phyloP scores from a whole-genome alignment of 2,888 invertebrate genomes.

The Liopterus haemorrhoidalis region DNA sequence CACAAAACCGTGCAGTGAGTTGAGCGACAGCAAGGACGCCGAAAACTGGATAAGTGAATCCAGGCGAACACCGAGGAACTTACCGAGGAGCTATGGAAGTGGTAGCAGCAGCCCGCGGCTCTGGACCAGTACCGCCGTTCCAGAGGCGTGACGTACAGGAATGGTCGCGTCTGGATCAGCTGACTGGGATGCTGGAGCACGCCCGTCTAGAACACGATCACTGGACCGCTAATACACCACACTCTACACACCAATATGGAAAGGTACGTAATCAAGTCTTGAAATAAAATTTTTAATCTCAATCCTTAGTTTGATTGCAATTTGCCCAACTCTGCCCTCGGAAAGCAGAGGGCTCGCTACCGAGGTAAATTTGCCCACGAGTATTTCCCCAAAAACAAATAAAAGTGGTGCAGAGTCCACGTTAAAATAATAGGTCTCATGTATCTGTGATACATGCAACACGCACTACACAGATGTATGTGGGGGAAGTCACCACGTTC shows the following conservation, averaged over 20 bases:
- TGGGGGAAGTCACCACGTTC: too few species aligned
- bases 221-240: conserved; percentile 49
- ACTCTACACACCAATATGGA: conserved; percentile 49
- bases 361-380: too few species aligned
- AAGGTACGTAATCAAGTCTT: conserved; percentile 44
- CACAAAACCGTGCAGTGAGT: conserved; percentile 27
- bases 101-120: conserved; percentile 41
- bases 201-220: conserved; percentile 52
- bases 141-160: conserved; percentile 52
- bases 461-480: too few species aligned
- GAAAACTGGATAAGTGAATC: conserved; percentile 15
- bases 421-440: too few species aligned
- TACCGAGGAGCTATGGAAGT: conserved; percentile 44
- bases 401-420: too few species aligned
- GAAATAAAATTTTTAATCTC: neutral
- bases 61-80: conserved; percentile 7
- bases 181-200: conserved; percentile 51
- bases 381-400: too few species aligned
- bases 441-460: too few species aligned
- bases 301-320: too few species aligned
- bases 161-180: conserved; percentile 51
- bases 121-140: conserved; percentile 41
- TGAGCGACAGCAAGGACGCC: neutral
- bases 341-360: too few species aligned
- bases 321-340: too few species aligned